phyloP scores from a whole-genome alignment of 2,888 invertebrate species.

The Limnephilus marmoratus region DNA sequence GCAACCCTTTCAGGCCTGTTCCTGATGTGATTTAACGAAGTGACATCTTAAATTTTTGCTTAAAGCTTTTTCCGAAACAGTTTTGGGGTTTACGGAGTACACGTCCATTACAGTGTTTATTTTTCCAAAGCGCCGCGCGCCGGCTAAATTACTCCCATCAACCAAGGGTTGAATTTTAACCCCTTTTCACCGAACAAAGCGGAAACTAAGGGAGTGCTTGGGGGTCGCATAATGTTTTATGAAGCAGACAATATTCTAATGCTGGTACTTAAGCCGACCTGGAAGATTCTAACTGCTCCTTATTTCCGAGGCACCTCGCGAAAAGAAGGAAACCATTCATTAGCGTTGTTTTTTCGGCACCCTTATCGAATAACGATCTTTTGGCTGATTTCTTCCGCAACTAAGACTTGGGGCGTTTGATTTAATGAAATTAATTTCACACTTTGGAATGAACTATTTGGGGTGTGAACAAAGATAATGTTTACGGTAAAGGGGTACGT shows the following conservation, averaged over 20 bases:
- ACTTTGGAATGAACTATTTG: conserved; percentile 36
- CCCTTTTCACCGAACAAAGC: conserved; percentile 42
- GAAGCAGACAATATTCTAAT: conserved; percentile 51
- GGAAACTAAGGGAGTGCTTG: conserved; percentile 39
- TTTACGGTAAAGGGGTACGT: conserved; percentile 18
- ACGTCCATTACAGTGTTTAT: conserved; percentile 8
- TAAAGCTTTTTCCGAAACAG: neutral
- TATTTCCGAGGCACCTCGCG: neutral
- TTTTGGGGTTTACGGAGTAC: neutral
- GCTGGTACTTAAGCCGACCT: conserved; percentile 40
- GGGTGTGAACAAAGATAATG: conserved; percentile 28
- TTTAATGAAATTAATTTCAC: conserved; percentile 44
- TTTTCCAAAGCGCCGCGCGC: conserved; percentile 7
- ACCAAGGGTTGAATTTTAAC: conserved; percentile 21
- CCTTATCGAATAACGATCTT: neutral
- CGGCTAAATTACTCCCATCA: conserved; percentile 37
- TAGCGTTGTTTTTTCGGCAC: neutral
- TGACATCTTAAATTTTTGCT: neutral
- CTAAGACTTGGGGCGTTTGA: conserved; percentile 5
- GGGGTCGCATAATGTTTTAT: conserved; percentile 46
- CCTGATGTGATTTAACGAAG: neutral
- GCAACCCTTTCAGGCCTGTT: neutral
- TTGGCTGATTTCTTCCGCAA: neutral
- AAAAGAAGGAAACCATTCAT: neutral
- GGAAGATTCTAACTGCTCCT: conserved; percentile 20